phyloP scores from a whole-genome alignment of 1,140 invertebrate species.

The Calliphora vicina region DNA sequence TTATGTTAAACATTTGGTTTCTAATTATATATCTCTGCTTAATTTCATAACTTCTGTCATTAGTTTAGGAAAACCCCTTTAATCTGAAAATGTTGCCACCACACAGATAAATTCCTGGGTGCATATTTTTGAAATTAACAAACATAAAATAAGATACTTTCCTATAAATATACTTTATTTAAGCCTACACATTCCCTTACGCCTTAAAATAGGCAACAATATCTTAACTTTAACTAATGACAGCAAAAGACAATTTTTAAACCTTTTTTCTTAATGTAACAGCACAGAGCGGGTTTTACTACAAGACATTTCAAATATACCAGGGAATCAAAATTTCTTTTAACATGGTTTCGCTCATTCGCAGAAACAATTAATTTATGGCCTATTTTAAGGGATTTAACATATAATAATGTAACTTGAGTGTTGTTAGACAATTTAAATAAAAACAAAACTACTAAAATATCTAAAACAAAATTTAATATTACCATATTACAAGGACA shows the following conservation, averaged over 20 bases:
- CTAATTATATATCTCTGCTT: not conserved
- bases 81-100: not conserved
- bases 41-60: conserved; percentile 2
- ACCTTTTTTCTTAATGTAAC: not conserved
- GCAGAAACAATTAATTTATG: not conserved
- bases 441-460: too few species aligned
- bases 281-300: not conserved
- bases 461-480: too few species aligned
- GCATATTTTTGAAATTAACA: not conserved
- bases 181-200: not conserved
- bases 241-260: not conserved
- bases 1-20: not conserved
- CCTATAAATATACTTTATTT: not conserved
- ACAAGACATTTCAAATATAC: not conserved
- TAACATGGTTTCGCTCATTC: not conserved
- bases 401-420: too few species aligned
- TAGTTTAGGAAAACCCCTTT: not conserved
- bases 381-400: not conserved
- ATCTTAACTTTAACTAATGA: not conserved
- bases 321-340: not conserved
- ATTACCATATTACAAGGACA: too few species aligned
- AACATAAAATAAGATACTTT: not conserved
- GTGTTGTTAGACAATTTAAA: too few species aligned
- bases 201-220: not conserved
- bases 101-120: not conserved